Percentiles rank a stretch among this genome's conserved stretches.
phyloP scores from a whole-genome alignment of 2,797 vertebrate species.

The Mallotus villosus region DNA sequence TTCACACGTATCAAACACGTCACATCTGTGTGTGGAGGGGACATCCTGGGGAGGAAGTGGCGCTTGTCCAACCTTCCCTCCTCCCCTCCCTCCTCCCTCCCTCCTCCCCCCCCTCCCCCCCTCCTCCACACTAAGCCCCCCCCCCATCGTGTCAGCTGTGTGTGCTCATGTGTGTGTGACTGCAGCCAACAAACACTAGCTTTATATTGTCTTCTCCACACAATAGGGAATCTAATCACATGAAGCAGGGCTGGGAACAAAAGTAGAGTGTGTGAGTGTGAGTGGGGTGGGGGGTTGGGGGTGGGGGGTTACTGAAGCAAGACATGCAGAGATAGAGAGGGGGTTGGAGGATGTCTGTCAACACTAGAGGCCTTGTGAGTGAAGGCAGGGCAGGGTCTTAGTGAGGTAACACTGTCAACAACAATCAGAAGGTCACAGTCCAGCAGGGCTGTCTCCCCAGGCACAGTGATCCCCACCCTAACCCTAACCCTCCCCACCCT shows the following conservation, averaged over 20 bases:
- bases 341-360: slow-evolving; percentile 4
- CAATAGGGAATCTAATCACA: slow-evolving; percentile 65
- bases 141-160: background rate
- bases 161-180: background rate
- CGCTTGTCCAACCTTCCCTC: background rate
- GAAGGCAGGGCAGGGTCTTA: slow-evolving; percentile 3
- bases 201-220: slow-evolving; percentile 55
- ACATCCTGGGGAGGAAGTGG: background rate
- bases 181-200: slow-evolving; percentile 47
- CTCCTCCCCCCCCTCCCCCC: too few species aligned
- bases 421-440: slow-evolving; percentile 9
- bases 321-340: slow-evolving; percentile 12
- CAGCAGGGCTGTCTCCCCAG: slow-evolving; percentile 46
- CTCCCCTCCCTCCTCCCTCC: too few species aligned
- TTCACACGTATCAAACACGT: too few species aligned
- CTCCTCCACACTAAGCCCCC: too few species aligned
- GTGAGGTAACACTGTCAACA: slow-evolving; percentile 16
- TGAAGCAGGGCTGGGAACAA: slow-evolving; percentile 56
- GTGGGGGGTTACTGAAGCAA: background rate
- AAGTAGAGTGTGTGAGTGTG: slow-evolving; percentile 57
- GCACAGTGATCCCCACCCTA: background rate
- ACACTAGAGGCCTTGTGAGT: slow-evolving; percentile 64
- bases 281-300: background rate
- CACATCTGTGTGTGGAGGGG: too few species aligned
- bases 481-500: background rate